Percentiles rank a stretch among this genome's conserved stretches.
phyloP scores from a whole-genome alignment of 2,888 invertebrate genomes.

The Melinaea marsaeus region DNA sequence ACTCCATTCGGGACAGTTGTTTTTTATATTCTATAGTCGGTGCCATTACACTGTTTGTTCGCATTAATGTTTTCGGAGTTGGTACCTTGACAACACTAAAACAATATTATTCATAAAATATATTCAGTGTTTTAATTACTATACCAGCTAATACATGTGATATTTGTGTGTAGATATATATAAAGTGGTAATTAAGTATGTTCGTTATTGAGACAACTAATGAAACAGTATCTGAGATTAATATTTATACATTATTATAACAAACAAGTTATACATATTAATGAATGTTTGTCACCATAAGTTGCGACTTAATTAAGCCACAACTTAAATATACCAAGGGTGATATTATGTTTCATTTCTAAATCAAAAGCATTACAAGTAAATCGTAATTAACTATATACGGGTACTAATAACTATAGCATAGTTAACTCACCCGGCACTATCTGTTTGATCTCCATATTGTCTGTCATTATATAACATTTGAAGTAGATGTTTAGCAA shows the following conservation, averaged over 20 bases:
- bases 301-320: too few relatives aligned
- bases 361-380: background rate
- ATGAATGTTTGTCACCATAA: too few relatives aligned
- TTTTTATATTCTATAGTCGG: slow-evolving; percentile 73
- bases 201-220: too few relatives aligned
- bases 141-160: too few relatives aligned
- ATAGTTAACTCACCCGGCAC: slow-evolving; percentile 33
- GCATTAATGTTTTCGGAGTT: slow-evolving; percentile 91
- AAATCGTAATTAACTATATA: background rate
- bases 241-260: too few relatives aligned
- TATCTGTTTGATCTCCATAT: slow-evolving; percentile 47
- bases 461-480: slow-evolving; percentile 58
- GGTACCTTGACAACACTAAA: slow-evolving; percentile 73
- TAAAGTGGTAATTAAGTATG: too few relatives aligned
- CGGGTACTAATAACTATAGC: background rate
- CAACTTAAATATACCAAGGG: too few relatives aligned
- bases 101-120: background rate
- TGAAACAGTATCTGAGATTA: too few relatives aligned
- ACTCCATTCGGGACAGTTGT: slow-evolving; percentile 78
- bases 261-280: too few relatives aligned
- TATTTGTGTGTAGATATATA: too few relatives aligned
- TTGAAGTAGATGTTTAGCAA: slow-evolving; percentile 62
- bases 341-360: slow-evolving; percentile 34
- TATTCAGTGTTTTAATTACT: too few relatives aligned
- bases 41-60: slow-evolving; percentile 84